Evolutionary conservation across 2,113 vertebrate genomes (phyloP), one percentile per base, ranked within the genome.

Genomic region (Mormyrus iriodes): DNA sequence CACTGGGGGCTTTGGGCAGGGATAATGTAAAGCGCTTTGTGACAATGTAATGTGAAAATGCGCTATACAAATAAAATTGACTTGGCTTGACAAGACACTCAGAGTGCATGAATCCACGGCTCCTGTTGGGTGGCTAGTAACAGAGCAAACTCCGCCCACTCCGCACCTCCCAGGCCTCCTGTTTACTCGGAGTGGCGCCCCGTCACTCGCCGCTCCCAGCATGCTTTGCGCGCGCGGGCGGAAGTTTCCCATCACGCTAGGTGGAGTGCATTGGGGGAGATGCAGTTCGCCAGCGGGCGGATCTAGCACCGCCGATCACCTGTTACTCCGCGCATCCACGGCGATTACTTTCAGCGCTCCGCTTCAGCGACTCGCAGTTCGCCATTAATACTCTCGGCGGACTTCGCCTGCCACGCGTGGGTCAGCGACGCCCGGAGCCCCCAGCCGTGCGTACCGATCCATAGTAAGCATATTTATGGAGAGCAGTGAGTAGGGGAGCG

Each of bases 201-300:
- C 6, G 35, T 35, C 73, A 79, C 35, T 79, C 73, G 35, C 35
- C 17, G 27, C 31, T 53, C 31, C 85, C 85, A 42, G 10, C 51
- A 35, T 53, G 44, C 85, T 55, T 86, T 86, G 53, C 86, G 31
- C 86, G 39, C 31, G 21, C 48, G 46, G 76, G 10, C 88, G 49
- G 73, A 89, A 89, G 51, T 89, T 58, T 51, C 88, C 27, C 8
- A 61, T 35, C 4, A 31, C 4, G 15, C n/a, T 35, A 39, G 4
- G 15, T 8, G 31, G 82, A 21, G 27, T 85, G 88, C 79, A 84
- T 89, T 89, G 51, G 12, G 88, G 76, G 76, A 89, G 83, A 31
- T 84, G 88, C 35, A 85, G 79, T 89, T 89, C n/a, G 48, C 79
- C 82, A 61, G 53, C 21, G 24, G 49, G 15, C 12, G 51, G 53